Base-by-base conservation (phyloP, 2,888 invertebrate genomes). In the Hetaerina titia region DNA sequence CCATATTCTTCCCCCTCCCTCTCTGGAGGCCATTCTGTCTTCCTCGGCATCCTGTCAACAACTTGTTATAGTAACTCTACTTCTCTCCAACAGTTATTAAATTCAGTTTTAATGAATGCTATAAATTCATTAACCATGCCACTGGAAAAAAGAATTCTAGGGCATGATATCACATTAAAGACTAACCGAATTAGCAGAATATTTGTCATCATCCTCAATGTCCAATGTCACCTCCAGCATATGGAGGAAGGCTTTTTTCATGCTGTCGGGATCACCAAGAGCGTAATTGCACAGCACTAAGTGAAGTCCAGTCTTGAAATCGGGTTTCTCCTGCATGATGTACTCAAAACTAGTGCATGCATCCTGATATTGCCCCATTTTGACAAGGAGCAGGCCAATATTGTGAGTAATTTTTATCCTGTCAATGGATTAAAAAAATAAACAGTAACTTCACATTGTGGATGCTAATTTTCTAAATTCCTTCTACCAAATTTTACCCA, bases 341-440 rank as follows among this genome's bases (percentile, higher is more conserved):
- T 99, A 99, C 96, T 99, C 99, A 97, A 99, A 99, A 96, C 99
- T 99, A 7, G 98, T 98, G 90, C 99, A 98, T 0, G 99, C 99
- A 96, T 99, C 99, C 95, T 98, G 98, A 97, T 99, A 99, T 96
- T 99, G 99, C 60, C 99, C 99, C 98, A 99, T 98, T 96, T 99
- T 98, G 57, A 99, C 98, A 96, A 99, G 98, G 57, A 99, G 97
- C 95, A 99, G 98, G 0, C 99, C 99, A 96, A 99, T 99, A 96
- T 99, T 99, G 97, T 99, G 99, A 98, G 99, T 99, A 96, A 99
- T 99, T 97, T 99, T 99, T 96, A 99, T 98, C 96, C 99, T 98
- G 96, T 56, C 96, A 96, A 95, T 95, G 94, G 69, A 74, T 56
- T 90, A 90, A 69, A 60, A 22, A 31, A 90, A 89, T 25, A 45